A percentile compares a stretch with the other conserved stretches of the same genome.
Conservation (phyloP, 2,797 vertebrate genomes). For the Syngnathus acus region DNA sequence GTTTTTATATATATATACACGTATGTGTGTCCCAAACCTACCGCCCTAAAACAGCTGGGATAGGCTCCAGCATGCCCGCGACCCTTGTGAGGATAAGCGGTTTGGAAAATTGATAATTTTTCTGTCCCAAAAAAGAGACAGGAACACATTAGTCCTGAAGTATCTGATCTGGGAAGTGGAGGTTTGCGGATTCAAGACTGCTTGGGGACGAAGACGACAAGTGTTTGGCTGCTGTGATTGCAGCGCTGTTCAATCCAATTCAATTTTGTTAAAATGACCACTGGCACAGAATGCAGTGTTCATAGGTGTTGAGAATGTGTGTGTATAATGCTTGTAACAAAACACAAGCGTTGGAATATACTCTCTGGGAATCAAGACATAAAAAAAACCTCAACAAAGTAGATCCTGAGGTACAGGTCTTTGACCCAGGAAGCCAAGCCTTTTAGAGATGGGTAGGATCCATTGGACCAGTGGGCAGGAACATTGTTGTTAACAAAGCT, state of each 20-base stretch:
- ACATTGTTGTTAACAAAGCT: slow-evolving; percentile 80
- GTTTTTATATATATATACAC: too few relatives aligned
- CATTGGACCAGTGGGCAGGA: slow-evolving; percentile 61
- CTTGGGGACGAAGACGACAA: too few relatives aligned
- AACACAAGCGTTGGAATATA: background rate
- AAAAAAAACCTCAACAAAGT: slow-evolving; percentile 69
- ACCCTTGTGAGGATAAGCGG: too few relatives aligned
- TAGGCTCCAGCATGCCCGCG: too few relatives aligned
- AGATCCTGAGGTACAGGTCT: slow-evolving; percentile 71
- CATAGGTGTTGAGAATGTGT: background rate
- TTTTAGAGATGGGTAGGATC: slow-evolving; percentile 75
- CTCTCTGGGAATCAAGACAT: background rate
- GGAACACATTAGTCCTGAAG: background rate
- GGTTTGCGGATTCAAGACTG: too few relatives aligned
- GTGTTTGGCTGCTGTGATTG: too few relatives aligned
- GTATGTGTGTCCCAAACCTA: too few relatives aligned
- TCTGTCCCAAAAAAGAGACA: background rate
- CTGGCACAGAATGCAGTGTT: background rate
- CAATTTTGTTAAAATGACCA: too few relatives aligned
- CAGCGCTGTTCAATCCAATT: too few relatives aligned
- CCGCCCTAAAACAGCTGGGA: too few relatives aligned
- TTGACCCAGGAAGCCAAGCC: slow-evolving; percentile 70
- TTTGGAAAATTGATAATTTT: too few relatives aligned
- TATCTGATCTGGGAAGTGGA: background rate
- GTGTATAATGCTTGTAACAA: background rate